Percentiles rank a stretch among this genome's conserved stretches.
Evolutionary conservation across 2,888 invertebrate genomes (phyloP).

Genomic region (Cosmia trapezina): DNA sequence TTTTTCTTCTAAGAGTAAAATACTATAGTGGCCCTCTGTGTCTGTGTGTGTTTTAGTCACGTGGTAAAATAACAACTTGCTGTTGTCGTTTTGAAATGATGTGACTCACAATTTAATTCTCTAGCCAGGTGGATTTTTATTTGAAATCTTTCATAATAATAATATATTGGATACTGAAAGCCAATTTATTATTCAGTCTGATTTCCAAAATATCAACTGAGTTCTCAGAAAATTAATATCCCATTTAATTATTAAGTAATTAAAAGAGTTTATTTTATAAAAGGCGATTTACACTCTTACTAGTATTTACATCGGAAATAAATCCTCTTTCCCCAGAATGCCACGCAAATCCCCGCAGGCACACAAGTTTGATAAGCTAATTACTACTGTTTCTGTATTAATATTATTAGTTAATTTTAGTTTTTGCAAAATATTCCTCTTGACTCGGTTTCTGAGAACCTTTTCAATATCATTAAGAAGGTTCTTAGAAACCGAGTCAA

Average conservation of each 20-base stretch:
- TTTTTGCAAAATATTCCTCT: neutral
- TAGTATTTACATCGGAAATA: neutral
- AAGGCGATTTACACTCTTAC: too few relatives aligned
- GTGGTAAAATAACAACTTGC: neutral
- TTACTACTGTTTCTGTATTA: slow-evolving; percentile 5
- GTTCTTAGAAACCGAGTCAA: neutral
- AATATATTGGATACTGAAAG: too few relatives aligned
- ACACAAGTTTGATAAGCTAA: neutral
- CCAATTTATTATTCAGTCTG: neutral
- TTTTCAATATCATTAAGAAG: neutral
- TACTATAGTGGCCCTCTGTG: neutral
- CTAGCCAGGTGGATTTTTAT: neutral
- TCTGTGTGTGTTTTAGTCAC: neutral
- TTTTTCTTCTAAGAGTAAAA: too few relatives aligned
- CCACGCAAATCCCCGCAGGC: neutral
- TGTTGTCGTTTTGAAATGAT: too few relatives aligned
- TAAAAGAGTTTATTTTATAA: neutral
- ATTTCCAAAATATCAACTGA: neutral
- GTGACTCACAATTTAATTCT: too few relatives aligned
- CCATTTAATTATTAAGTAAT: neutral
- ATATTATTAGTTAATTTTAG: neutral
- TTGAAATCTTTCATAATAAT: neutral
- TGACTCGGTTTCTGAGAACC: too few relatives aligned
- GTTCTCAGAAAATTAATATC: neutral
- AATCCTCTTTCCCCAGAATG: neutral